These are phyloP conservation scores for Enchytraeus crypticus DNA, from an alignment of 2,888 invertebrate genomes.

Conservation along the genomic window DNA sequence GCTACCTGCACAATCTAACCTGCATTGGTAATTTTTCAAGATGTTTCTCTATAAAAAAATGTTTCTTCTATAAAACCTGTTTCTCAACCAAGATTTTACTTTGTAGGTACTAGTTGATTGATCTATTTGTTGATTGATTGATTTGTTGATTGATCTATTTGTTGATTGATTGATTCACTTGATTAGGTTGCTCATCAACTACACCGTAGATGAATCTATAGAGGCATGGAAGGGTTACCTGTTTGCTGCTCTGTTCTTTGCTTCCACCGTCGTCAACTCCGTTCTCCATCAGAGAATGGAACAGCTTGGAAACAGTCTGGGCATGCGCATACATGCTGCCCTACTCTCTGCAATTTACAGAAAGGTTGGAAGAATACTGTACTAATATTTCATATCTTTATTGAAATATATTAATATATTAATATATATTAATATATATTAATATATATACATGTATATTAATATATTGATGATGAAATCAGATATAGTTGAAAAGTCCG, in stretches of 20 bases:
- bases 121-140: no score
- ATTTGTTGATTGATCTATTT: background rate
- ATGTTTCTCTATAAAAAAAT: no score
- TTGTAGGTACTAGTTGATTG: no score
- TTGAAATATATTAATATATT: no score
- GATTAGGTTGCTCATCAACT: conserved; percentile 31
- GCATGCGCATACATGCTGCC: conserved; percentile 79
- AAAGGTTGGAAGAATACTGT: conserved; percentile 54
- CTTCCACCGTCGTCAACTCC: conserved; percentile 70
- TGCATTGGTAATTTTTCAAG: no score
- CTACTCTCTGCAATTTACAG: conserved; percentile 80
- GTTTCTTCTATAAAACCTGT: background rate
- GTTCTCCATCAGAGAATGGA: conserved; percentile 81
- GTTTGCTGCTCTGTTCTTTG: conserved; percentile 66
- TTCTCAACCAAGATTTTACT: no score
- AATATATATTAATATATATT: no score
- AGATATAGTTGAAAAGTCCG: background rate
- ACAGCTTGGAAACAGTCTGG: conserved; percentile 68
- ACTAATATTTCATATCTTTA: no score
- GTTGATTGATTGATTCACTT: background rate
- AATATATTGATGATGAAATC: no score
- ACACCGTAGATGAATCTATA: conserved; percentile 42
- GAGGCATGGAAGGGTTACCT: conserved; percentile 74
- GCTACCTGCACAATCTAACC: no score
- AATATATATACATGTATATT: no score